phyloP scores from a whole-genome alignment of 2,113 vertebrate species.

The Protobothrops mucrosquamatus region DNA sequence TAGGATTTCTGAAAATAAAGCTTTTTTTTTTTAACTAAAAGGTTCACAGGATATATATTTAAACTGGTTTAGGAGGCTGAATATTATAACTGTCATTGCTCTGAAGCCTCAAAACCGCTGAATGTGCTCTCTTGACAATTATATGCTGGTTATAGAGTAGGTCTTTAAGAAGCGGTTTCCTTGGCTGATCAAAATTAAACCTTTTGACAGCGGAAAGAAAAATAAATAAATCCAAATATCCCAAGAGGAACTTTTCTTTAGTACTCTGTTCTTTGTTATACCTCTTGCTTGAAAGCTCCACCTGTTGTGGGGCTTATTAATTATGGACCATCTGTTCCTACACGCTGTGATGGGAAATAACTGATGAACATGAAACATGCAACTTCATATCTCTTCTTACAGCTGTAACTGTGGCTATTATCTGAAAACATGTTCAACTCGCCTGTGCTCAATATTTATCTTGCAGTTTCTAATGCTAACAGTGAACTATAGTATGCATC shows the following conservation, averaged over 20 bases:
- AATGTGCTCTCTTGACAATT: neutral
- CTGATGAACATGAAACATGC: neutral
- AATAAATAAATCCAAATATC: neutral
- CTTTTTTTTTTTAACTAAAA: neutral
- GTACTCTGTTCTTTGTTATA: neutral
- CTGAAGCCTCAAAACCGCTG: neutral
- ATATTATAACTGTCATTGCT: neutral
- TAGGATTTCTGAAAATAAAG: neutral
- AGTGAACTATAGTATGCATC: neutral
- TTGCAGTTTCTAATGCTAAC: neutral
- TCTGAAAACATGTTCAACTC: neutral
- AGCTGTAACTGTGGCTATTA: neutral
- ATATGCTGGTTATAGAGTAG: neutral
- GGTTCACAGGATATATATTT: neutral
- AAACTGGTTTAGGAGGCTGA: neutral
- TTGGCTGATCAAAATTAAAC: neutral
- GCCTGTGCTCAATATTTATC: neutral
- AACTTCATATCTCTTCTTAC: neutral
- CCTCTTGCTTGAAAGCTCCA: neutral
- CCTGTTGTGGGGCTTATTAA: neutral
- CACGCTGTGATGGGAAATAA: neutral
- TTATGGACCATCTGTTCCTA: neutral
- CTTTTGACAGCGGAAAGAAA: neutral
- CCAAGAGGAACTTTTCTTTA: constrained; percentile 1
- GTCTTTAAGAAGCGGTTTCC: neutral